A percentile compares a stretch with the other conserved stretches of the same genome.
Evolutionary conservation across 2,888 invertebrate species (phyloP).

Genomic region (Tenodera sinensis): DNA sequence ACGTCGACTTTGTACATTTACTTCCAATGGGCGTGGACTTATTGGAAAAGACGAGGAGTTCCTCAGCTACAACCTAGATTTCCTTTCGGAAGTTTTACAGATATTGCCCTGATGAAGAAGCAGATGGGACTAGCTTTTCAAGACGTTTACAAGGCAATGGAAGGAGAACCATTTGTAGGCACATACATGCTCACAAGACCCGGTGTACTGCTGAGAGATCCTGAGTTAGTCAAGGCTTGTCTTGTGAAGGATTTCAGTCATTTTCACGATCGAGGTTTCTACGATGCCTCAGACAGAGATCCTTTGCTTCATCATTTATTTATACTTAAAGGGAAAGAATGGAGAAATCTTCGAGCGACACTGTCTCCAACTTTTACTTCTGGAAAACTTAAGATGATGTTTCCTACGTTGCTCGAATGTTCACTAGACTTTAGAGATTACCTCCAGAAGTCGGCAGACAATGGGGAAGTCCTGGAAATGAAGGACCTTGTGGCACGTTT

Average conservation of each 20-base stretch:
- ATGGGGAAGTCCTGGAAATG: slow-evolving; percentile 20
- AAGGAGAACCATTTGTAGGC: slow-evolving; percentile 40
- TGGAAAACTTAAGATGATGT: slow-evolving; percentile 51
- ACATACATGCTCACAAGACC: slow-evolving; percentile 41
- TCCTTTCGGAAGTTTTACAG: slow-evolving; percentile 59
- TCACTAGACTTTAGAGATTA: slow-evolving; percentile 47
- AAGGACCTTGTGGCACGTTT: slow-evolving; percentile 30
- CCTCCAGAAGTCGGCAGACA: neutral
- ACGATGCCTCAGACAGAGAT: slow-evolving; percentile 21
- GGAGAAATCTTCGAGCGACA: slow-evolving; percentile 52
- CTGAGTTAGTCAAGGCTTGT: neutral
- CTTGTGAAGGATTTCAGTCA: slow-evolving; percentile 14
- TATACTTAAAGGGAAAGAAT: slow-evolving; percentile 33
- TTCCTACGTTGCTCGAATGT: slow-evolving; percentile 48
- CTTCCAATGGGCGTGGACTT: too few relatives aligned
- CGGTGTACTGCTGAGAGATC: slow-evolving; percentile 40
- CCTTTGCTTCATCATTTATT: neutral
- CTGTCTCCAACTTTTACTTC: slow-evolving; percentile 55
- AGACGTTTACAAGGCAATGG: slow-evolving; percentile 52
- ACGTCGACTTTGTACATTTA: too few relatives aligned
- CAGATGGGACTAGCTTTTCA: slow-evolving; percentile 60
- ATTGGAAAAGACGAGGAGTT: too few relatives aligned
- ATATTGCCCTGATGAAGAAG: slow-evolving; percentile 52
- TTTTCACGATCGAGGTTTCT: slow-evolving; percentile 18
- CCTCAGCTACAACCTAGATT: slow-evolving; percentile 51